Percentiles rank a stretch among this genome's conserved stretches.
Evolutionary conservation across 2,113 vertebrate genomes (phyloP).

Genomic region (Paratilapia polleni): DNA sequence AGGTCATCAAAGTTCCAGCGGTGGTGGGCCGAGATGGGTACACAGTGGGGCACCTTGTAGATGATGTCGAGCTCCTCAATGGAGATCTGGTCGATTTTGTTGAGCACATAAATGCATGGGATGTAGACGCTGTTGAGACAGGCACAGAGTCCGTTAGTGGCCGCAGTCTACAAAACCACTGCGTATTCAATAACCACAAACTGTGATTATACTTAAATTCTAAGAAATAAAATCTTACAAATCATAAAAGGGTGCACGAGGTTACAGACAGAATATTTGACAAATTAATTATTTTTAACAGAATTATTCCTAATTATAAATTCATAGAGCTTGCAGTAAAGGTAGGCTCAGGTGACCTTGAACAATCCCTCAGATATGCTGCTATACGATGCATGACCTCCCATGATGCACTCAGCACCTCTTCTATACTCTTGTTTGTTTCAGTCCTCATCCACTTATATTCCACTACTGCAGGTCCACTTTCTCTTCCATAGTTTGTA

Average conservation of each 20-base stretch:
- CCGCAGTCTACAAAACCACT: neutral
- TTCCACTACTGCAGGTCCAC: neutral
- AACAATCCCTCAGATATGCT: neutral
- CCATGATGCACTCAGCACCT: neutral
- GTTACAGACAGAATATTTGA: neutral
- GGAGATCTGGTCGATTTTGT: slow-evolving; percentile 99
- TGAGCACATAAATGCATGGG: slow-evolving; percentile 96
- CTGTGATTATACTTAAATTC: neutral
- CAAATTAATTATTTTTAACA: neutral
- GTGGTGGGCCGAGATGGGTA: slow-evolving; percentile 97
- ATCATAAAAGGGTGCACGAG: neutral
- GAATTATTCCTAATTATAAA: neutral
- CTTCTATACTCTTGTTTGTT: neutral
- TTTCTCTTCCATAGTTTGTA: neutral
- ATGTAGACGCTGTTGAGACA: slow-evolving; percentile 89
- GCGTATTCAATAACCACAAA: neutral
- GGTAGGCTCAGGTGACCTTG: neutral
- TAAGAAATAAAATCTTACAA: neutral
- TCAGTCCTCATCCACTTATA: neutral
- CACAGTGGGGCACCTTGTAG: slow-evolving; percentile 98
- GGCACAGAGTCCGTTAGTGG: neutral
- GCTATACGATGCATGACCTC: neutral
- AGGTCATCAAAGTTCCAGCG: slow-evolving; percentile 99
- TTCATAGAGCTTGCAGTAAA: neutral
- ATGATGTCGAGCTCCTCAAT: slow-evolving; percentile 98